These are phyloP conservation scores for Triplophysa dalaica DNA, from an alignment of 2,113 vertebrate species.

Conservation along the genomic window DNA sequence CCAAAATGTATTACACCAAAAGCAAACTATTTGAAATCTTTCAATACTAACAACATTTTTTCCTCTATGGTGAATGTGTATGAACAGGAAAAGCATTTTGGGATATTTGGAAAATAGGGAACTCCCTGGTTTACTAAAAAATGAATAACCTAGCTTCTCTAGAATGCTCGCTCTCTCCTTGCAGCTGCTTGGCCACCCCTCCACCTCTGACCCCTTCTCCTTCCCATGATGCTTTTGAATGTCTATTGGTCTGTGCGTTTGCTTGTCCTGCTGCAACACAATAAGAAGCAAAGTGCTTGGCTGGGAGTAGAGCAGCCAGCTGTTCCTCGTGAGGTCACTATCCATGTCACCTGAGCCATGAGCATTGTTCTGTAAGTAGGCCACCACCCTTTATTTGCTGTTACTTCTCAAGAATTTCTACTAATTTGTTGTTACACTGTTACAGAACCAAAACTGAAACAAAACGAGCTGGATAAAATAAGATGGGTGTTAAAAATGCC, in stretches of 20 bases:
- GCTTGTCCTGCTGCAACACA: constrained; percentile 88
- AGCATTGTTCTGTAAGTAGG: constrained; percentile 97
- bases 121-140: constrained; percentile 83
- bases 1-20: neutral
- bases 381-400: constrained; percentile 81
- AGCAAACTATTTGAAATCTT: too few species aligned
- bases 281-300: constrained; percentile 92
- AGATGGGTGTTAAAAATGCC: neutral
- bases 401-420: constrained; percentile 71
- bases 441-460: constrained; percentile 51
- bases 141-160: constrained; percentile 88
- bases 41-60: too few species aligned
- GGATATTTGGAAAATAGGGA: constrained; percentile 96
- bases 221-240: constrained; percentile 98
- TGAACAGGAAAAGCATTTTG: constrained; percentile 48
- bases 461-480: constrained; percentile 15
- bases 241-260: constrained; percentile 98
- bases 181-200: constrained; percentile 91
- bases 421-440: constrained; percentile 58
- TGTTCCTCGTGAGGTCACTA: constrained; percentile 92
- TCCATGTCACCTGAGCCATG: constrained; percentile 88
- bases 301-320: constrained; percentile 94
- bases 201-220: constrained; percentile 80
- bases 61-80: neutral
- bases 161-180: constrained; percentile 88